A percentile compares a stretch with the other conserved stretches of the same genome.
These are phyloP conservation scores for Balanococcus diminutus DNA, from an alignment of 2,888 invertebrate genomes.

Conservation along the genomic window DNA sequence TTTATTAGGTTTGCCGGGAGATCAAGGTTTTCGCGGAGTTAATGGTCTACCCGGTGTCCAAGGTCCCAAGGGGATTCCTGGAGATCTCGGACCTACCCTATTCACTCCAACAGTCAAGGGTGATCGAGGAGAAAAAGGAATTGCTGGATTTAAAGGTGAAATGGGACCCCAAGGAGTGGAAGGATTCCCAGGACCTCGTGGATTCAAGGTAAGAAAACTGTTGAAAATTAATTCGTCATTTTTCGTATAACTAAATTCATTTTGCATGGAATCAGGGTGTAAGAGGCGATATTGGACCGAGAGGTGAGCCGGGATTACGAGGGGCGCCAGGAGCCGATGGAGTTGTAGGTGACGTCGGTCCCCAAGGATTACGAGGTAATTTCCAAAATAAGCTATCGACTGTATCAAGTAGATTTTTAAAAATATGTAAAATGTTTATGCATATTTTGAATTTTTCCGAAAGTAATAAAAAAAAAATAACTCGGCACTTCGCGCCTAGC, in stretches of 20 bases:
- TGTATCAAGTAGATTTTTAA: background rate
- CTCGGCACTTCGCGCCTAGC: too few relatives aligned
- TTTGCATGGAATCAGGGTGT: constrained; percentile 55
- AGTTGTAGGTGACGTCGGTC: constrained; percentile 58
- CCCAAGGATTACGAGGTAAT: constrained; percentile 66
- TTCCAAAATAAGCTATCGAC: background rate
- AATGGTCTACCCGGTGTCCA: constrained; percentile 60
- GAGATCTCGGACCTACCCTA: constrained; percentile 63
- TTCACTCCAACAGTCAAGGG: constrained; percentile 62
- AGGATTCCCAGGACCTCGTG: background rate
- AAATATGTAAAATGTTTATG: too few relatives aligned
- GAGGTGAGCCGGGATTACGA: constrained; percentile 63
- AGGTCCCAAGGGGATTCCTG: constrained; percentile 64
- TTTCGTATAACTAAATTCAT: background rate
- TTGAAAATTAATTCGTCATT: background rate
- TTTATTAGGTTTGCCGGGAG: constrained; percentile 59
- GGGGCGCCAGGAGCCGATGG: constrained; percentile 66
- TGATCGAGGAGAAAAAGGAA: constrained; percentile 64
- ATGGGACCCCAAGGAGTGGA: too few relatives aligned
- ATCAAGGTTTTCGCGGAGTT: constrained; percentile 61
- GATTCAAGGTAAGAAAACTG: background rate
- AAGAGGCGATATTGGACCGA: constrained; percentile 58
- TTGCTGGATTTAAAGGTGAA: constrained; percentile 59
- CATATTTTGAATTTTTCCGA: too few relatives aligned
- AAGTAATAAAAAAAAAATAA: too few relatives aligned